Conservation (phyloP, 1,140 invertebrate genomes). For the Asobara japonica region DNA sequence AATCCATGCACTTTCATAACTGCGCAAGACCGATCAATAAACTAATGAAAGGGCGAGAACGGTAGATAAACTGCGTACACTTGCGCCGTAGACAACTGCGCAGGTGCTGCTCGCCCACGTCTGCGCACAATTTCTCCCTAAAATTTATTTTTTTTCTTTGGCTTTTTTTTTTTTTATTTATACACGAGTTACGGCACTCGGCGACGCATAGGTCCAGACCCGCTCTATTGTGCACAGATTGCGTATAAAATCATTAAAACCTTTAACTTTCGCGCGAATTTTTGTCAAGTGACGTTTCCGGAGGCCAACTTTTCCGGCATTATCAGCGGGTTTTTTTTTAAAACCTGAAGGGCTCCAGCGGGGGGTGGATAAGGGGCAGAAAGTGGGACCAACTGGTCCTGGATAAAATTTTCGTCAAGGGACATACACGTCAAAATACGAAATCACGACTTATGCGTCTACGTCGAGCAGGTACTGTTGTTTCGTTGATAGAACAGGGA, state of each 20-base stretch:
- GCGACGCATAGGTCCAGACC: slow-evolving; percentile 4
- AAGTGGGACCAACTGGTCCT: slow-evolving; percentile 50
- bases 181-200: not conserved
- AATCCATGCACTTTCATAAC: too few species aligned
- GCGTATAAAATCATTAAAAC: not conserved
- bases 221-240: not conserved
- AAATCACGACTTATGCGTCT: slow-evolving; percentile 67
- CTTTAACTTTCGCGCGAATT: not conserved
- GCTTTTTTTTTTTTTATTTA: not conserved
- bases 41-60: slow-evolving; percentile 10
- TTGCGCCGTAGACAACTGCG: not conserved
- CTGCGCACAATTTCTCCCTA: not conserved
- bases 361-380: slow-evolving; percentile 5
- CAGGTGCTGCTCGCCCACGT: not conserved
- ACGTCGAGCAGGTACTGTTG: slow-evolving; percentile 61
- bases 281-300: not conserved
- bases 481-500: too few species aligned
- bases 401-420: slow-evolving; percentile 45
- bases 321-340: not conserved
- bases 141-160: not conserved
- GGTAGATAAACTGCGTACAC: not conserved
- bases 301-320: not conserved
- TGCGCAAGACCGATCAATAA: slow-evolving; percentile 8
- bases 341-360: not conserved
- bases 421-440: slow-evolving; percentile 59